These are phyloP conservation scores for Trissolcus basalis DNA, from an alignment of 1,140 invertebrate genomes.

Conservation along the genomic window DNA sequence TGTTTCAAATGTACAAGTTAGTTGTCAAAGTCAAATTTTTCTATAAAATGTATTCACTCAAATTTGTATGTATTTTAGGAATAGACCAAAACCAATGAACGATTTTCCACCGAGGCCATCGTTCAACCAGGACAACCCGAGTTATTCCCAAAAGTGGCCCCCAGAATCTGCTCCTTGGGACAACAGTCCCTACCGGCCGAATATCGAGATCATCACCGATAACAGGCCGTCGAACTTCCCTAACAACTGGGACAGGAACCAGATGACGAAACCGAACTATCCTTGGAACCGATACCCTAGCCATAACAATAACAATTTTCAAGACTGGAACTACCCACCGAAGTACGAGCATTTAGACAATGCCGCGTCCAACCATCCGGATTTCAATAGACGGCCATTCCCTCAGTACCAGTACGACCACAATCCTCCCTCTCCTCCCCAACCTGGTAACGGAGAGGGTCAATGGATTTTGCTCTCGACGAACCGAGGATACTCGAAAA, in stretches of 20 bases:
- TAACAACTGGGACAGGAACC: conserved; percentile 69
- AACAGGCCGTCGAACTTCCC: conserved; percentile 82
- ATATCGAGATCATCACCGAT: conserved; percentile 81
- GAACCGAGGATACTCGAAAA: conserved; percentile 82
- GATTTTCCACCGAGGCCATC: conserved; percentile 54
- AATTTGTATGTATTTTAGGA: conserved; percentile 60
- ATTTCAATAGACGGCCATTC: conserved; percentile 66
- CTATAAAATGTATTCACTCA: not conserved
- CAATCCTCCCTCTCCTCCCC: conserved; percentile 72
- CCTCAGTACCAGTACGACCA: conserved; percentile 72
- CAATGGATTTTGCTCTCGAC: conserved; percentile 86
- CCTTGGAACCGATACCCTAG: conserved; percentile 66
- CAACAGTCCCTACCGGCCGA: conserved; percentile 59
- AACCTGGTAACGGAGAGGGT: conserved; percentile 81
- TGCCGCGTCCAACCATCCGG: conserved; percentile 32
- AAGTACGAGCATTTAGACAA: conserved; percentile 58
- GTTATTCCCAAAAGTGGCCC: conserved; percentile 72
- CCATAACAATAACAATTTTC: conserved; percentile 53
- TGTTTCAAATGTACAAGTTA: too few relatives aligned
- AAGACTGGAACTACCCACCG: conserved; percentile 61
- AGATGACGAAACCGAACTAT: conserved; percentile 58
- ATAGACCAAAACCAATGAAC: conserved; percentile 67
- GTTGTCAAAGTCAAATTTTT: too few relatives aligned
- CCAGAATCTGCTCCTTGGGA: conserved; percentile 70
- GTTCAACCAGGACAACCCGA: conserved; percentile 58